Conservation (phyloP, 2,888 invertebrate species). For the Trissolcus japonicus region DNA sequence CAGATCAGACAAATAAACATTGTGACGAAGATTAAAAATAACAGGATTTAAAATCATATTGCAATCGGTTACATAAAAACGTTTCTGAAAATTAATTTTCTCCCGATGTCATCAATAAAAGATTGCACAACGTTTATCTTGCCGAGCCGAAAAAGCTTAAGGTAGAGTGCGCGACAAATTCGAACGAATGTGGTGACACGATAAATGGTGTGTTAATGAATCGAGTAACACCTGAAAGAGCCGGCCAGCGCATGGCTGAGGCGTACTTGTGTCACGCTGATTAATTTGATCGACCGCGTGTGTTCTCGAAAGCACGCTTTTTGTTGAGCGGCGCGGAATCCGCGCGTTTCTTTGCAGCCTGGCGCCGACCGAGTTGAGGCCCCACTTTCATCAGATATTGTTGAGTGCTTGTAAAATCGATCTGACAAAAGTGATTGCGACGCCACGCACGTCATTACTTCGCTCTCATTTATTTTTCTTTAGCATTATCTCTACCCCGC, state of each 20-base stretch:
- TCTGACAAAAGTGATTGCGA: constrained; percentile 34
- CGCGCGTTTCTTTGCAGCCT: constrained; percentile 47
- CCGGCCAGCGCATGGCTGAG: constrained; percentile 51
- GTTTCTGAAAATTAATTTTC: too few species aligned
- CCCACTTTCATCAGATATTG: constrained; percentile 58
- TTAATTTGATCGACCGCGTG: constrained; percentile 63
- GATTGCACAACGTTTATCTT: too few species aligned
- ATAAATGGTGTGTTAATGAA: constrained; percentile 51
- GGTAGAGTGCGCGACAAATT: constrained; percentile 26
- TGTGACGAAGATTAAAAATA: too few species aligned
- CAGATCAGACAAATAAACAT: too few species aligned
- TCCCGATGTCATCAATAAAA: too few species aligned
- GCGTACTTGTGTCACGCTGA: constrained; percentile 63
- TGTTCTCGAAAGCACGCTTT: constrained; percentile 49
- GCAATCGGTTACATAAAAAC: too few species aligned
- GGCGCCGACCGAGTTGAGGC: constrained; percentile 50
- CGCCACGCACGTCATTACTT: constrained; percentile 36
- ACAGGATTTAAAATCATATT: too few species aligned
- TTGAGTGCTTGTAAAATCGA: constrained; percentile 6
- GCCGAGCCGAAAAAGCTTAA: too few species aligned
- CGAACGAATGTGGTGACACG: constrained; percentile 35
- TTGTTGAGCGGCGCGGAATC: constrained; percentile 41
- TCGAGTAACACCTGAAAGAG: constrained; percentile 41
- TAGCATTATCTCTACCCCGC: constrained; percentile 5
- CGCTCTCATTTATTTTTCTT: constrained; percentile 23